These are phyloP conservation scores for Drosophila pseudoananassae DNA, from an alignment of 1,140 invertebrate species.

Conservation along the genomic window DNA sequence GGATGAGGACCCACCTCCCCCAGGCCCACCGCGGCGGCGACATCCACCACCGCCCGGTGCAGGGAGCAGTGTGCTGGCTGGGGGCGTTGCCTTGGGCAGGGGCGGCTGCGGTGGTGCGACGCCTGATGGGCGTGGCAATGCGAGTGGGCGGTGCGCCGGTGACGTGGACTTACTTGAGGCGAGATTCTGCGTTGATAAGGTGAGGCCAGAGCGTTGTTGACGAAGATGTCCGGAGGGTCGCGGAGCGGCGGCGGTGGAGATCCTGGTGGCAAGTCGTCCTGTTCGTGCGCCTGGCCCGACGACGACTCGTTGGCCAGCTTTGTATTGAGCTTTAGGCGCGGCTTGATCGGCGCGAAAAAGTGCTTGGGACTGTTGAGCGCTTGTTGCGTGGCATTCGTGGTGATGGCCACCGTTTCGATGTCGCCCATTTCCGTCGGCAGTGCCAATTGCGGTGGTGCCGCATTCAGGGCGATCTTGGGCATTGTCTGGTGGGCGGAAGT, in stretches of 20 bases:
- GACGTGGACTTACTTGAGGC: conserved; percentile 80
- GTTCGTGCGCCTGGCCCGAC: conserved; percentile 9
- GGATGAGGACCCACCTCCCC: conserved; percentile 33
- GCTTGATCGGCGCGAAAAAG: conserved; percentile 82
- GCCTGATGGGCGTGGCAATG: conserved; percentile 55
- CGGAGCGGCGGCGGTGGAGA: conserved; percentile 64
- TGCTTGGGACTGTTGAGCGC: conserved; percentile 78
- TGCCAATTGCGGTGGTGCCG: conserved; percentile 19
- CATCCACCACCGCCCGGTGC: conserved; percentile 68
- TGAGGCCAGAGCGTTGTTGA: conserved; percentile 75
- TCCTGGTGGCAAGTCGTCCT: conserved; percentile 51
- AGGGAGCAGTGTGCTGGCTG: conserved; percentile 50
- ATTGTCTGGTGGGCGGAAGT: conserved; percentile 60
- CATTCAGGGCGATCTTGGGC: conserved; percentile 65
- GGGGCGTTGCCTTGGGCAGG: conserved; percentile 25
- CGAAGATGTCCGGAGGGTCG: conserved; percentile 78
- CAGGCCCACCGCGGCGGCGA: conserved; percentile 69
- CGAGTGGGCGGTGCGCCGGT: conserved; percentile 45
- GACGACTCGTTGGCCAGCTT: conserved; percentile 65
- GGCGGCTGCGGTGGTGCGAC: conserved; percentile 31
- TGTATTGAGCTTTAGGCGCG: conserved; percentile 78
- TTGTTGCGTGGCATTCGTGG: conserved; percentile 69
- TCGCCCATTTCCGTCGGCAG: conserved; percentile 8
- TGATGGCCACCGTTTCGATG: conserved; percentile 78
- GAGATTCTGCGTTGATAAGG: conserved; percentile 73